phyloP scores from a whole-genome alignment of 2,113 vertebrate genomes.

The Oreocharis arfaki region DNA sequence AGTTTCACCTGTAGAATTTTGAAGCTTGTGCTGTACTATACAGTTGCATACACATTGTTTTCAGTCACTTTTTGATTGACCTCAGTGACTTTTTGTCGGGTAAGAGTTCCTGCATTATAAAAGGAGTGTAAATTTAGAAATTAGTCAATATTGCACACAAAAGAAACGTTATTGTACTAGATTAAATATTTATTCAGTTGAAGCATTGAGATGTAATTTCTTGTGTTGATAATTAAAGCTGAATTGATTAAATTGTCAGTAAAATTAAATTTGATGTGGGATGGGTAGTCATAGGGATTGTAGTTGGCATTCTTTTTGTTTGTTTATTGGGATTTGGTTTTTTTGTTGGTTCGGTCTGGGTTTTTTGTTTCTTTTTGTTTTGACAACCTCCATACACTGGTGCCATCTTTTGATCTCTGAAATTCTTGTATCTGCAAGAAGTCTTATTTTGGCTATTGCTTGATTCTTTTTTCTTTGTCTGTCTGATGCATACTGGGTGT shows the following conservation, averaged over 20 bases:
- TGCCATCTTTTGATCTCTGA: background rate
- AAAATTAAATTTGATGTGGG: background rate
- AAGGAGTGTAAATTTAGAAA: background rate
- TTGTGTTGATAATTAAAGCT: background rate
- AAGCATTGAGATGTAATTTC: background rate
- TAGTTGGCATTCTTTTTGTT: background rate
- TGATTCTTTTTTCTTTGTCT: background rate
- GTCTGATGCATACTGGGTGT: background rate
- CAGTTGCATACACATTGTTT: background rate
- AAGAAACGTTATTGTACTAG: background rate
- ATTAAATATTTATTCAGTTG: background rate
- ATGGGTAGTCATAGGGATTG: background rate
- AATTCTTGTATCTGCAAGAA: background rate
- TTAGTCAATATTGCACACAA: background rate
- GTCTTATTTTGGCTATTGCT: background rate
- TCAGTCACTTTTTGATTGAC: background rate
- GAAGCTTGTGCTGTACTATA: background rate
- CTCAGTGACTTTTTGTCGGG: background rate
- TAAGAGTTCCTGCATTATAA: background rate
- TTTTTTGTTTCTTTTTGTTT: background rate
- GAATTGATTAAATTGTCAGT: background rate
- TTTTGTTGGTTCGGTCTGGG: background rate
- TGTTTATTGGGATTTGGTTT: background rate
- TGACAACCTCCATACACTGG: background rate
- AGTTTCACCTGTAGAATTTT: background rate